phyloP scores from a whole-genome alignment of 2,888 invertebrate species.

The Ellobium chinense region DNA sequence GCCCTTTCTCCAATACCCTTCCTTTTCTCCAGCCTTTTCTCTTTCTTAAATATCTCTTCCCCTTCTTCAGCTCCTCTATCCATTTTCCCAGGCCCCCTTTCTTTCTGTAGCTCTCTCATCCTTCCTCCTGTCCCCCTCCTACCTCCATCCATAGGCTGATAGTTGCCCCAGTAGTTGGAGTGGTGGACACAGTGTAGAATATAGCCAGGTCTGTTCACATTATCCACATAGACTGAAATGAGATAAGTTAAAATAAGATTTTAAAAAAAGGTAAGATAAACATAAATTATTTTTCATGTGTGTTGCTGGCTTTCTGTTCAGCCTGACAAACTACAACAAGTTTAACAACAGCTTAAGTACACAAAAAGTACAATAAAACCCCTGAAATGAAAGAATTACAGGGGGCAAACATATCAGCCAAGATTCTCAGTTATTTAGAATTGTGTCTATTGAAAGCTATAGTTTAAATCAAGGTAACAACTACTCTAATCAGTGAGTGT shows the following conservation, averaged over 20 bases:
- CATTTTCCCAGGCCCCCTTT: not conserved
- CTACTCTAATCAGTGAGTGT: no score
- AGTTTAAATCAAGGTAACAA: not conserved
- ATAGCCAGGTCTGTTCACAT: slow-evolving; percentile 38
- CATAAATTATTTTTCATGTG: not conserved
- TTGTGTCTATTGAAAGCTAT: not conserved
- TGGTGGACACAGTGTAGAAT: slow-evolving; percentile 37
- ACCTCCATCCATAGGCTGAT: slow-evolving; percentile 45
- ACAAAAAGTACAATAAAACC: not conserved
- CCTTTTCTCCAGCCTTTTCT: no score
- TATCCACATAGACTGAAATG: slow-evolving; percentile 44
- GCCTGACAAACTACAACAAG: not conserved
- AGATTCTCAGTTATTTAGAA: not conserved
- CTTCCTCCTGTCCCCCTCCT: no score
- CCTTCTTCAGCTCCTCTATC: not conserved
- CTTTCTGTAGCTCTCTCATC: no score
- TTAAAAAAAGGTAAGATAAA: not conserved
- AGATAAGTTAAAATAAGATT: no score
- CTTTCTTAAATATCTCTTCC: no score
- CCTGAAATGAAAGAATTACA: no score
- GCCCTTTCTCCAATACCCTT: no score
- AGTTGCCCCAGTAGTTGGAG: slow-evolving; percentile 46
- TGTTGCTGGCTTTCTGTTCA: not conserved
- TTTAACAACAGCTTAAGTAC: not conserved
- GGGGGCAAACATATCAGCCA: not conserved